These are phyloP conservation scores for Apocrypta bakeri DNA, from an alignment of 1,140 invertebrate species.

Conservation along the genomic window DNA sequence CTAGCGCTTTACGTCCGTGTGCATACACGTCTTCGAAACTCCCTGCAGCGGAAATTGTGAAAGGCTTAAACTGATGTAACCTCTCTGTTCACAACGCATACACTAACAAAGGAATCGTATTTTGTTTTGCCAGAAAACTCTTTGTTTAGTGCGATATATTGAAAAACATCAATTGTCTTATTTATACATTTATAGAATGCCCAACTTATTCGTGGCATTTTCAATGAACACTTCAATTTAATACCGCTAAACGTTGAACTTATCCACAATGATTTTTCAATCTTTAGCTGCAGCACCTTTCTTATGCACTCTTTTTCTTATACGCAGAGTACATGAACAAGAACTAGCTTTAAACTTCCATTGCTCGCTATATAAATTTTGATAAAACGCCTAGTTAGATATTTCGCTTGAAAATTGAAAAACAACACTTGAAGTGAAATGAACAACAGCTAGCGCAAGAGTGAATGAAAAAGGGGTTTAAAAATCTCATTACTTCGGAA, in stretches of 20 bases:
- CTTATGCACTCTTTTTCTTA: no score
- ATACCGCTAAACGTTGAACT: no score
- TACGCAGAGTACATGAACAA: no score
- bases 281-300: no score
- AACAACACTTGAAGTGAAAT: neutral
- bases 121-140: neutral
- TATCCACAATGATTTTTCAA: no score
- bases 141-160: neutral
- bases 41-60: constrained; percentile 27
- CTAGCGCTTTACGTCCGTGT: neutral
- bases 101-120: constrained; percentile 13
- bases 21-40: constrained; percentile 13
- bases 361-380: neutral
- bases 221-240: no score
- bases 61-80: neutral
- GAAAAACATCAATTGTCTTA: no score
- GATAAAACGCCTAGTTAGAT: no score
- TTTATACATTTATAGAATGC: neutral
- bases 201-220: no score
- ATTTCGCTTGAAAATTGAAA: neutral
- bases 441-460: neutral
- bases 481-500: constrained; percentile 41
- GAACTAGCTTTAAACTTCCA: no score
- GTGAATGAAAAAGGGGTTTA: neutral
- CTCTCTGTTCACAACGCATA: neutral